Evolutionary conservation across 2,888 invertebrate genomes (phyloP).

Genomic region (Diarsia brunnea): DNA sequence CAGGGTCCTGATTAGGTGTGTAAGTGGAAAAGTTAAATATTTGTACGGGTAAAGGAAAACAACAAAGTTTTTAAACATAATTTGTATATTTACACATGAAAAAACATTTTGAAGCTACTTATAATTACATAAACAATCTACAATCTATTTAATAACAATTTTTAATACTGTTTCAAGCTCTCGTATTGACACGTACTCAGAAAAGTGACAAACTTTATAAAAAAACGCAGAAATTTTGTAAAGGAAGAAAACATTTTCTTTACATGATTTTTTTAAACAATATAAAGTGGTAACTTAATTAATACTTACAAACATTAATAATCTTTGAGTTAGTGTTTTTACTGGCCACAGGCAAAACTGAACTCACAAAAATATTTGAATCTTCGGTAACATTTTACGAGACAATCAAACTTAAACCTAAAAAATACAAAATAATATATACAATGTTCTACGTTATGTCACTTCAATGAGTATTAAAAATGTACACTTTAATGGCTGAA

Average conservation of each 20-base stretch:
- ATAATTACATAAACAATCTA: conserved; percentile 71
- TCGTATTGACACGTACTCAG: conserved; percentile 32
- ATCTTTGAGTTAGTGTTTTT: background rate
- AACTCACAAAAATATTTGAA: background rate
- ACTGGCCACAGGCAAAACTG: background rate
- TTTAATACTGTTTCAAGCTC: conserved; percentile 66
- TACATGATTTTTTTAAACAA: background rate
- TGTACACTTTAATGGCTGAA: conserved; percentile 49
- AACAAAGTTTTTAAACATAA: conserved; percentile 74
- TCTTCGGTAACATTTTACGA: conserved; percentile 6
- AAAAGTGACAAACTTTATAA: conserved; percentile 41
- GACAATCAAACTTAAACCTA: conserved; percentile 22
- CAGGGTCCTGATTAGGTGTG: background rate
- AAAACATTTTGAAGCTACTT: conserved; percentile 74
- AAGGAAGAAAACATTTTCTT: background rate
- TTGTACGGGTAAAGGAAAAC: conserved; percentile 7
- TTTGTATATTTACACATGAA: conserved; percentile 83
- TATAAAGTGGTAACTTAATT: conserved; percentile 28
- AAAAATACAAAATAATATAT: conserved; percentile 1
- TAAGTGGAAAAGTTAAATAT: background rate
- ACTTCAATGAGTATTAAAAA: conserved; percentile 46
- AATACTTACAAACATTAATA: background rate
- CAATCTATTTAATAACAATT: conserved; percentile 57
- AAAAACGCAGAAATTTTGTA: background rate
- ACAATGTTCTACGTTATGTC: conserved; percentile 26